A percentile compares a stretch with the other conserved stretches of the same genome.
phyloP scores from a whole-genome alignment of 1,140 invertebrate genomes.

The Macrostomum lignano region DNA sequence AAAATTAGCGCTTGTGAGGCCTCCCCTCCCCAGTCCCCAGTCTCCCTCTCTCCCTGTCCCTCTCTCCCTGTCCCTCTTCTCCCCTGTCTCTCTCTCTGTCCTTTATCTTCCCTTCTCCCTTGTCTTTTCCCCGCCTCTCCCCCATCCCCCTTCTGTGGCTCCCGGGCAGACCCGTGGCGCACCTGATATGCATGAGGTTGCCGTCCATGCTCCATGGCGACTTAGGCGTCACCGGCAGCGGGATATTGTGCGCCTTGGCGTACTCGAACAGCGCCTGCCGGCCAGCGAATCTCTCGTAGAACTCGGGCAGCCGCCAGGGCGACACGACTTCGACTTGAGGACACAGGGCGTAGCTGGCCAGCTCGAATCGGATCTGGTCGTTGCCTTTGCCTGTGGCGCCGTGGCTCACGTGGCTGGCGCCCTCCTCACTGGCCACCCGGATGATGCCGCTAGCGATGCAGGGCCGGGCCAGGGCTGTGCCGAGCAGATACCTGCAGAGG shows the following conservation, averaged over 20 bases:
- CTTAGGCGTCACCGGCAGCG: slow-evolving; percentile 43
- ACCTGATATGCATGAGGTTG: slow-evolving; percentile 52
- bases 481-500: slow-evolving; percentile 48
- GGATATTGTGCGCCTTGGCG: slow-evolving; percentile 39
- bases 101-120: too few species aligned
- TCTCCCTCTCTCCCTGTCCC: too few species aligned
- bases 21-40: too few species aligned
- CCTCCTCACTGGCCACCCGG: too few species aligned
- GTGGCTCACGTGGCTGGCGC: too few species aligned
- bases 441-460: slow-evolving; percentile 48
- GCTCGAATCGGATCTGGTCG: slow-evolving; percentile 52
- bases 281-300: slow-evolving; percentile 43
- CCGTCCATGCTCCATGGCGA: slow-evolving; percentile 54
- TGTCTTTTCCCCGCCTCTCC: too few species aligned
- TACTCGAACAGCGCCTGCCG: slow-evolving; percentile 43
- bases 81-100: too few species aligned
- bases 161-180: too few species aligned
- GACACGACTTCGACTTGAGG: slow-evolving; percentile 38
- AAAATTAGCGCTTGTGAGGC: too few species aligned
- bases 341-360: slow-evolving; percentile 42
- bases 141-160: too few species aligned
- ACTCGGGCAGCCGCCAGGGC: slow-evolving; percentile 45
- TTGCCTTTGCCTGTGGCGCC: slow-evolving; percentile 62
- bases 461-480: slow-evolving; percentile 47
- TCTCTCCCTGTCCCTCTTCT: too few species aligned